Evolutionary conservation across 2,113 vertebrate species (phyloP).

Genomic region (Microtus montanus): DNA sequence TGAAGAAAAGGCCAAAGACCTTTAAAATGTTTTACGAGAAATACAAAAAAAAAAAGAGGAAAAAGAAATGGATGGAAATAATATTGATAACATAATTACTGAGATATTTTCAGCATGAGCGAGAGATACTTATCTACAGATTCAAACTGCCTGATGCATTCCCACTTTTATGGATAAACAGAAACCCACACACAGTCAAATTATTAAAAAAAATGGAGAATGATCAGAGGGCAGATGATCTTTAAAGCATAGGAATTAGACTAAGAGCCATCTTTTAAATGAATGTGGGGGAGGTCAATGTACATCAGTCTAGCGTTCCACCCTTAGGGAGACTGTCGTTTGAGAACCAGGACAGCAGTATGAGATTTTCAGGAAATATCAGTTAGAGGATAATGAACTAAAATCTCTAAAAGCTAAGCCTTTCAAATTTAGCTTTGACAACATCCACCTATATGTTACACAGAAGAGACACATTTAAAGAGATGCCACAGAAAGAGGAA

Average conservation of each 20-base stretch:
- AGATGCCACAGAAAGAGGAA: not conserved
- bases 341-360: not conserved
- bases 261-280: not conserved
- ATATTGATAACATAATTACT: not conserved
- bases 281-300: not conserved
- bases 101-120: conserved; percentile 25
- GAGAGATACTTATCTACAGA: not conserved
- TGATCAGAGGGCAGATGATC: not conserved
- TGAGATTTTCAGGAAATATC: conserved; percentile 9
- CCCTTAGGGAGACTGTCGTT: not conserved
- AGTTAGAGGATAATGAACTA: not conserved
- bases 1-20: not conserved
- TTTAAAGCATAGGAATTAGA: not conserved
- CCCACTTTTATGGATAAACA: not conserved
- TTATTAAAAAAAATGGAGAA: not conserved
- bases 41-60: not conserved
- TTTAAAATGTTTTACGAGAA: not conserved
- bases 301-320: not conserved
- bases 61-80: not conserved
- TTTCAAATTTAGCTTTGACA: not conserved
- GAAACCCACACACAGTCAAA: not conserved
- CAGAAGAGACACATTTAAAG: not conserved
- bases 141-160: not conserved
- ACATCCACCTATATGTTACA: not conserved
- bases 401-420: not conserved